Evolutionary conservation across 2,888 invertebrate species (phyloP).

Genomic region (Tiliacea citrago): DNA sequence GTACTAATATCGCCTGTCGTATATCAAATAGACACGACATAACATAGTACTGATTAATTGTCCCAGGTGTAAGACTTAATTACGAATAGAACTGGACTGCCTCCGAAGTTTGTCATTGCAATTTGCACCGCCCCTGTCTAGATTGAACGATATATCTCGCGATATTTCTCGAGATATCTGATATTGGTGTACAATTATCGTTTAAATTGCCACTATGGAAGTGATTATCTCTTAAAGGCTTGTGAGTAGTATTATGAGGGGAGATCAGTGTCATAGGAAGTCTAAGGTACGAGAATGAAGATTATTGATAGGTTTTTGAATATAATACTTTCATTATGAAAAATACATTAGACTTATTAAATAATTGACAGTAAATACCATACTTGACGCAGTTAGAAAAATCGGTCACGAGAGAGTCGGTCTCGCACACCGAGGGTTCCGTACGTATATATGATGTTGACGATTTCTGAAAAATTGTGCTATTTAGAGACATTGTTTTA

Average conservation of each 20-base stretch:
- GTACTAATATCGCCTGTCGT: constrained; percentile 24
- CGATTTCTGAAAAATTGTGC: too few species aligned
- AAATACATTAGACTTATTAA: too few species aligned
- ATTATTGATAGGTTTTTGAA: neutral
- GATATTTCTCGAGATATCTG: constrained; percentile 67
- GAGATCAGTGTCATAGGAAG: neutral
- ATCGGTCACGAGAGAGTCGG: too few species aligned
- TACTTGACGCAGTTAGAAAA: too few species aligned
- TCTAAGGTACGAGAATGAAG: neutral
- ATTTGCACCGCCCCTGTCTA: constrained; percentile 66
- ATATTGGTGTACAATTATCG: constrained; percentile 59
- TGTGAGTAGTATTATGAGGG: neutral
- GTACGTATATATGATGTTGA: too few species aligned
- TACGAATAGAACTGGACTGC: constrained; percentile 68
- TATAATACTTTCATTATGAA: too few species aligned
- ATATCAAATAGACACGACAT: constrained; percentile 43
- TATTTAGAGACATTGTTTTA: too few species aligned
- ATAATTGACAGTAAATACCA: too few species aligned
- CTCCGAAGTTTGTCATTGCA: constrained; percentile 69
- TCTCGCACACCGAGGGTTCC: too few species aligned
- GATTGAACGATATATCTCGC: constrained; percentile 72
- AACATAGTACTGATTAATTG: constrained; percentile 76
- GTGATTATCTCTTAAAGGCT: constrained; percentile 6
- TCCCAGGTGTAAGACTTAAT: constrained; percentile 82
- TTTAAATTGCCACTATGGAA: constrained; percentile 45